Evolutionary conservation across 2,797 vertebrate genomes (phyloP), one percentile per base, ranked within the genome.

Genomic region (Lepilemur ruficaudatus): DNA sequence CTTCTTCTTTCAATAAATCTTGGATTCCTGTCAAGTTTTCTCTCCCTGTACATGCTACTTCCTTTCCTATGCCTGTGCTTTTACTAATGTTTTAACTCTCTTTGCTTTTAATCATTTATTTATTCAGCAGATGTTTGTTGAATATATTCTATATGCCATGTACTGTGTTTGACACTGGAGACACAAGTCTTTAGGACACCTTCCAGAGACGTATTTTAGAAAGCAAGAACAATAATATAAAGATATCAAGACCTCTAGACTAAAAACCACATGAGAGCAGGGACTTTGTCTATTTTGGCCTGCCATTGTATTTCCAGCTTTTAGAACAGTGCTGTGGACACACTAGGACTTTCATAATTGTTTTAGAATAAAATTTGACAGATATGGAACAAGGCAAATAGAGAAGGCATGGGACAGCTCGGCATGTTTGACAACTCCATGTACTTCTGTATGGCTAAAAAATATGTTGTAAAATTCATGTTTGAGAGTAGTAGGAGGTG

Each of bases 361-460:
- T 69, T 96, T 95, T 52, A 93, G 30, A 80, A 78, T 81, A 95
- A 55, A 94, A 81, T 72, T 91, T 90, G 61, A 79, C 63, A 73
- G 57, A 80, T 65, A 73, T 81, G 46, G 6, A 84, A 80, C 17
- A 32, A 55, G 18, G 30, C 4, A 87, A 78, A 91, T 52, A 79
- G 15, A 43, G 61, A 84, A 84, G 67, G 30, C 18, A 79, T 32
- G 35, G 84, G 22, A 78, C 20, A 86, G 18, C n/a, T 69, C 69
- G 50, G 7, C 55, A 72, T 90, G 22, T 89, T 87, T 95, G 70
- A 69, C 59, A n/a, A 84, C 35, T 89, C 30, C 7, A 28, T 4
- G 7, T 69, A 18, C 30, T 80, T 84, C 35, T 50, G 1, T 57
- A 72, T 72, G 25, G 8, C 28, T 94, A 32, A 35, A 70, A 70